phyloP scores from a whole-genome alignment of 1,140 invertebrate species.

The Heliconius nattereri region DNA sequence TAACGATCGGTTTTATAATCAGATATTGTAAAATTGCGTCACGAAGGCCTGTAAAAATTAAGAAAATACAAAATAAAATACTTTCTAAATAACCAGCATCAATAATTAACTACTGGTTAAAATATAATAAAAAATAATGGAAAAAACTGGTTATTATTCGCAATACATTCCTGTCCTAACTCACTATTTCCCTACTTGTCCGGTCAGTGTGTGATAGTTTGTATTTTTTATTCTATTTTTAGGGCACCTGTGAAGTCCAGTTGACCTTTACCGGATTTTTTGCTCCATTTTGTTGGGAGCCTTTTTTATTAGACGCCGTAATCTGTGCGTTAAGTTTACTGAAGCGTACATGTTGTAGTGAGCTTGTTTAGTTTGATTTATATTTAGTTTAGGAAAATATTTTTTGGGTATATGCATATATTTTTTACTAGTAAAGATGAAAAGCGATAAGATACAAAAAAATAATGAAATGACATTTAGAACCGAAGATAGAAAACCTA shows the following conservation, averaged over 20 bases:
- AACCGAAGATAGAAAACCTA: too few species aligned
- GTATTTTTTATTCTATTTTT: conserved; percentile 61
- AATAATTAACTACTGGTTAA: background rate
- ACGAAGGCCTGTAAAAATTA: too few species aligned
- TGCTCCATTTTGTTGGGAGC: conserved; percentile 48
- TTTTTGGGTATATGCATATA: background rate
- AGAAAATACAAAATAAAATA: too few species aligned
- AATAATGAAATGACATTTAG: too few species aligned
- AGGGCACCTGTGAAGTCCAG: conserved; percentile 53
- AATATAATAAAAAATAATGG: background rate
- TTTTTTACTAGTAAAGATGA: too few species aligned
- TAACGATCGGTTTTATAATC: too few species aligned
- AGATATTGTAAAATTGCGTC: too few species aligned
- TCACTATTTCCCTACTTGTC: conserved; percentile 38
- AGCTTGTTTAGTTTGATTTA: background rate
- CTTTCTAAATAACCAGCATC: too few species aligned
- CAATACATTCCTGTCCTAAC: conserved; percentile 30
- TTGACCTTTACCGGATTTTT: conserved; percentile 59
- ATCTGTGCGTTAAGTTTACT: conserved; percentile 38
- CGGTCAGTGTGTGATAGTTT: conserved; percentile 54
- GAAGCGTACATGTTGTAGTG: conserved; percentile 15
- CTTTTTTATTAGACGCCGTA: conserved; percentile 47
- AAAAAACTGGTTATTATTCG: background rate
- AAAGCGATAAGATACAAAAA: too few species aligned
- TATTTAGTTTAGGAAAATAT: background rate